phyloP scores from a whole-genome alignment of 1,140 invertebrate species.

The Pantala flavescens region DNA sequence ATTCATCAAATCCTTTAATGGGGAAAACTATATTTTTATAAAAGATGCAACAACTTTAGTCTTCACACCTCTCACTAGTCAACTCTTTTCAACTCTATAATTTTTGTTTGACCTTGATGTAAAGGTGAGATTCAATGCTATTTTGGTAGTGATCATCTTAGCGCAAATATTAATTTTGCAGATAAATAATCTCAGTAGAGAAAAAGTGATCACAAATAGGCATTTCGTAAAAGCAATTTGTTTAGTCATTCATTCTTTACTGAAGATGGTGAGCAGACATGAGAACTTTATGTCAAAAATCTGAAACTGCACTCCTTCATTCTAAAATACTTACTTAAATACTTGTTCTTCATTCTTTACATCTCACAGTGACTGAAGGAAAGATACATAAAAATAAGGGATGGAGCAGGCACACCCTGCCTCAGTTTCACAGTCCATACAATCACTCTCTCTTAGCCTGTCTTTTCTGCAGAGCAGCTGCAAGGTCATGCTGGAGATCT shows the following conservation, averaged over 20 bases:
- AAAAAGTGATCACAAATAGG: too few species aligned
- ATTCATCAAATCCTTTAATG: neutral
- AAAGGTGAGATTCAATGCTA: neutral
- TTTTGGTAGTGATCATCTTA: neutral
- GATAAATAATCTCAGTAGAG: neutral
- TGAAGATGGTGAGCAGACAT: too few species aligned
- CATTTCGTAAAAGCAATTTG: too few species aligned
- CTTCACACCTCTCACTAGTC: neutral
- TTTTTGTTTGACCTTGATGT: neutral
- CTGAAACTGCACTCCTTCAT: neutral
- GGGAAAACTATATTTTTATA: neutral
- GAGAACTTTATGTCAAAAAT: neutral
- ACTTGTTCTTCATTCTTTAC: neutral
- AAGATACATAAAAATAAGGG: neutral
- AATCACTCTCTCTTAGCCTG: constrained; percentile 43
- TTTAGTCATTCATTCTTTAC: too few species aligned
- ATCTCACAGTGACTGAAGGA: too few species aligned
- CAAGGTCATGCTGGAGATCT: constrained; percentile 76
- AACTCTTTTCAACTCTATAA: neutral
- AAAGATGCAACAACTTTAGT: neutral
- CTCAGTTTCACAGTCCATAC: neutral
- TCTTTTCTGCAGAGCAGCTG: constrained; percentile 64
- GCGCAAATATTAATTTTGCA: neutral
- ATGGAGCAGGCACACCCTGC: neutral
- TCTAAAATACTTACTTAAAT: neutral